phyloP scores from a whole-genome alignment of 2,888 invertebrate species.

The Barypeithes pellucidus region DNA sequence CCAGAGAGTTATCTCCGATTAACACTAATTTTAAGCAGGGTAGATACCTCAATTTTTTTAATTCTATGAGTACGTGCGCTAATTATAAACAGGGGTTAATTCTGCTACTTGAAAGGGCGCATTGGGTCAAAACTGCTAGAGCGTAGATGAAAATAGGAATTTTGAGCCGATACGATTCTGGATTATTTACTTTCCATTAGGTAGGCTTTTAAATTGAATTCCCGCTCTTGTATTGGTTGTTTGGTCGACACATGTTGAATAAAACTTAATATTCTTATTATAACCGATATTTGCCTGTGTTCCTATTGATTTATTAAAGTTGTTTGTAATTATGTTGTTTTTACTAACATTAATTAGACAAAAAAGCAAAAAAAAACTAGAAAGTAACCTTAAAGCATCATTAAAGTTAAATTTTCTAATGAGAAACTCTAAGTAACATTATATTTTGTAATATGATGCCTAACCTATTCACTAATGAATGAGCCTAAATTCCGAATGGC shows the following conservation, averaged over 20 bases:
- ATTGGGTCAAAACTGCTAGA: neutral
- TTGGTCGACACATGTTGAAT: slow-evolving; percentile 13
- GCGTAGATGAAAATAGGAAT: neutral
- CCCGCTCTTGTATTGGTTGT: neutral
- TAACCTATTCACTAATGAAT: no score
- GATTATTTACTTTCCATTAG: slow-evolving; percentile 23
- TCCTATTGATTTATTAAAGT: no score
- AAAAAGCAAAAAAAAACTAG: neutral
- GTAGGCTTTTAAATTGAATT: slow-evolving; percentile 11
- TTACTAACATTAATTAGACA: neutral
- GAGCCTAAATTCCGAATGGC: no score
- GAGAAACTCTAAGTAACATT: slow-evolving; percentile 21
- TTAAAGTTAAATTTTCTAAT: slow-evolving; percentile 37
- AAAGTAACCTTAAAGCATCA: neutral
- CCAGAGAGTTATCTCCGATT: no score
- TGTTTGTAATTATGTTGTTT: neutral
- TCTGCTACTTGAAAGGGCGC: slow-evolving; percentile 11
- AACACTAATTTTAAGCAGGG: no score
- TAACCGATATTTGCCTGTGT: neutral
- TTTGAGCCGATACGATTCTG: slow-evolving; percentile 30
- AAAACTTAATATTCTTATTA: neutral
- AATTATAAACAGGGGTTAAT: neutral
- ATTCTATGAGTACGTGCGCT: no score
- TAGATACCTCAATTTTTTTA: no score
- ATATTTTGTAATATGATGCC: slow-evolving; percentile 12